phyloP scores from a whole-genome alignment of 2,888 invertebrate species.

The Caenorhabditis doughertyi region DNA sequence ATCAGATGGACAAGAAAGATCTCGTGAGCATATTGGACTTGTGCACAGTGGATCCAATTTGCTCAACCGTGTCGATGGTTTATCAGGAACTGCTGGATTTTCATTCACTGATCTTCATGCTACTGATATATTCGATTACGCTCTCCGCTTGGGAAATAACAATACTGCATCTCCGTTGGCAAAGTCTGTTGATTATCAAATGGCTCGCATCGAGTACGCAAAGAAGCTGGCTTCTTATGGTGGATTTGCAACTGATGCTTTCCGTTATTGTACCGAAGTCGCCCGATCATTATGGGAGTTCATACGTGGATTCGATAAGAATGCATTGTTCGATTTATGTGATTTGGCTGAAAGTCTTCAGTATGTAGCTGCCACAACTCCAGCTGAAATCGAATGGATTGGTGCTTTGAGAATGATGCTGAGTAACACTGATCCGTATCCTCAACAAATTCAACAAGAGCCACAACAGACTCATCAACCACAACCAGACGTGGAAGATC shows the following conservation, averaged over 20 bases:
- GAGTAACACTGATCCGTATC: not conserved
- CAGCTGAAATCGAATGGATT: slow-evolving; percentile 69
- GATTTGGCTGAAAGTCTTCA: slow-evolving; percentile 74
- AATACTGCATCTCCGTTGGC: slow-evolving; percentile 62
- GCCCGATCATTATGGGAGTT: slow-evolving; percentile 68
- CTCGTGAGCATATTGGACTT: slow-evolving; percentile 56
- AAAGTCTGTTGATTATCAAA: slow-evolving; percentile 72
- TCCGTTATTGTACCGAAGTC: slow-evolving; percentile 71
- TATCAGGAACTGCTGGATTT: slow-evolving; percentile 49
- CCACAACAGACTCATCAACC: not conserved
- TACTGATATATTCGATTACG: slow-evolving; percentile 81
- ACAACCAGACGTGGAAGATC: slow-evolving; percentile 1
- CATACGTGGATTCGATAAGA: slow-evolving; percentile 49
- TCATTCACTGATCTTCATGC: slow-evolving; percentile 81
- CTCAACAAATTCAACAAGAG: not conserved
- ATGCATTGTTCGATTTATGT: slow-evolving; percentile 65
- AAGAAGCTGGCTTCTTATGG: slow-evolving; percentile 76
- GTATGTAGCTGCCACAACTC: slow-evolving; percentile 60
- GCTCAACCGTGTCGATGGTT: slow-evolving; percentile 52
- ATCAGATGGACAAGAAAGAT: slow-evolving; percentile 58
- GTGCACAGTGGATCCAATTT: slow-evolving; percentile 60
- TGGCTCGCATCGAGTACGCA: slow-evolving; percentile 75
- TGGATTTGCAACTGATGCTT: slow-evolving; percentile 75
- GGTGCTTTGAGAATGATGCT: slow-evolving; percentile 61
- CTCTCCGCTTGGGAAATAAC: slow-evolving; percentile 70